These are phyloP conservation scores for Squalus acanthias DNA, from an alignment of 2,797 vertebrate genomes.

Conservation along the genomic window DNA sequence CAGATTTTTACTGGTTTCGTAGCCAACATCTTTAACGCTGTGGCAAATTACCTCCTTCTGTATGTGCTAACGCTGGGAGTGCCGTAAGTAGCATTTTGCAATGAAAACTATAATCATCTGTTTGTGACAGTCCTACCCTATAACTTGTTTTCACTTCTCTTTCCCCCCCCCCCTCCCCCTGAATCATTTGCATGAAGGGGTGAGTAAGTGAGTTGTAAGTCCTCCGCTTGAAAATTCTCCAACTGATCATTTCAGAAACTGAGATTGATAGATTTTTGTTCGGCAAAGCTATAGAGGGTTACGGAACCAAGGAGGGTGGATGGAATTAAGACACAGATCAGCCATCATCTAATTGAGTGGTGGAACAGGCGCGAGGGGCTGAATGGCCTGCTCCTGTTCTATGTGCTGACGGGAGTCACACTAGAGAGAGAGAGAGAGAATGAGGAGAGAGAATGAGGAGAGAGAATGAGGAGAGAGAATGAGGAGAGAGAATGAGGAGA, in stretches of 20 bases:
- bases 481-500: neutral
- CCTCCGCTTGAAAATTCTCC: neutral
- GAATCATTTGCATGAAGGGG: neutral
- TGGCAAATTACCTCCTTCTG: slow-evolving; percentile 73
- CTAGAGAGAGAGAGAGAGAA: neutral
- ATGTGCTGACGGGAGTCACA: neutral
- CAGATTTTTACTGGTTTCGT: slow-evolving; percentile 75
- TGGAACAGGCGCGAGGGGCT: neutral
- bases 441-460: too few species aligned
- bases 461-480: neutral
- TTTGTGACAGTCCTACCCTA: neutral
- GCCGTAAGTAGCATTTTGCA: slow-evolving; percentile 64
- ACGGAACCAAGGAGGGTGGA: neutral
- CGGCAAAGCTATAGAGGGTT: neutral
- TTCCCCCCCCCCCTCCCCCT: neutral
- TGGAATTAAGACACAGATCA: neutral
- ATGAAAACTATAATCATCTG: neutral
- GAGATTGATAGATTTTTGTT: neutral
- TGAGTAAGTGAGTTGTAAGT: neutral
- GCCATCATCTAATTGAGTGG: neutral
- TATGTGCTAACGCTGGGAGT: slow-evolving; percentile 69
- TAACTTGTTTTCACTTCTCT: neutral
- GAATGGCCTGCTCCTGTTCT: neutral
- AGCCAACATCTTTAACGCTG: slow-evolving; percentile 75
- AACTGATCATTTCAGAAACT: neutral